Evolutionary conservation across 2,797 vertebrate genomes (phyloP).

Genomic region (Taeniopygia guttata): DNA sequence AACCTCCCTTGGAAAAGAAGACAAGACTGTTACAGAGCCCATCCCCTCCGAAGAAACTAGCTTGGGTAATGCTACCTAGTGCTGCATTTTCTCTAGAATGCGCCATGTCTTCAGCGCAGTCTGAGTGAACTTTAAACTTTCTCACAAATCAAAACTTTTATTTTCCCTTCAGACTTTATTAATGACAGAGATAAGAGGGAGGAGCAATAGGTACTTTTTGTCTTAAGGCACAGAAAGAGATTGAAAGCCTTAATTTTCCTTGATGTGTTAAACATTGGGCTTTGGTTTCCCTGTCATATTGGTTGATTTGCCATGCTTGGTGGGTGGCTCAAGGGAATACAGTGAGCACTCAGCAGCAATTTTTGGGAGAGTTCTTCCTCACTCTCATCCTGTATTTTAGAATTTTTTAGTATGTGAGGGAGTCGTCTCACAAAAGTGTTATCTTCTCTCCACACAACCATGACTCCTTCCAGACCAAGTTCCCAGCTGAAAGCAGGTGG

Average conservation of each 20-base stretch:
- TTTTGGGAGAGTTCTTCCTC: not conserved
- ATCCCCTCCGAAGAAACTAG: slow-evolving; percentile 59
- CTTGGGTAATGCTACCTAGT: slow-evolving; percentile 15
- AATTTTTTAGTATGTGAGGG: not conserved
- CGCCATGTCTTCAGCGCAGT: not conserved
- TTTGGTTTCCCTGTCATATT: not conserved
- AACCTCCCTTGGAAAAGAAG: slow-evolving; percentile 65
- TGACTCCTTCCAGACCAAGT: not conserved
- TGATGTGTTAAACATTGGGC: not conserved
- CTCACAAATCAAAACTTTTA: not conserved
- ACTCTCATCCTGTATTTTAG: not conserved
- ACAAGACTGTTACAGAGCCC: slow-evolving; percentile 66
- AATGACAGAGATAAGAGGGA: not conserved
- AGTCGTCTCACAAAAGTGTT: not conserved
- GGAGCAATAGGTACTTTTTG: not conserved
- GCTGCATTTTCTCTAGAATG: not conserved
- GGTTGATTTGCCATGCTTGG: not conserved
- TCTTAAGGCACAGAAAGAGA: slow-evolving; percentile 1
- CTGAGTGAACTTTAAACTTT: not conserved
- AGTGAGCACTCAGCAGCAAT: not conserved
- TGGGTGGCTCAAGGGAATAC: not conserved
- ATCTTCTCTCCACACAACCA: not conserved
- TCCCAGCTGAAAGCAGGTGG: not conserved
- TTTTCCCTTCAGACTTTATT: slow-evolving; percentile 1
- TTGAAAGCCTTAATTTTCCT: slow-evolving; percentile 24